Evolutionary conservation across 2,888 invertebrate species (phyloP), one percentile per base, ranked within the genome.

Genomic region (Aelia acuminata): DNA sequence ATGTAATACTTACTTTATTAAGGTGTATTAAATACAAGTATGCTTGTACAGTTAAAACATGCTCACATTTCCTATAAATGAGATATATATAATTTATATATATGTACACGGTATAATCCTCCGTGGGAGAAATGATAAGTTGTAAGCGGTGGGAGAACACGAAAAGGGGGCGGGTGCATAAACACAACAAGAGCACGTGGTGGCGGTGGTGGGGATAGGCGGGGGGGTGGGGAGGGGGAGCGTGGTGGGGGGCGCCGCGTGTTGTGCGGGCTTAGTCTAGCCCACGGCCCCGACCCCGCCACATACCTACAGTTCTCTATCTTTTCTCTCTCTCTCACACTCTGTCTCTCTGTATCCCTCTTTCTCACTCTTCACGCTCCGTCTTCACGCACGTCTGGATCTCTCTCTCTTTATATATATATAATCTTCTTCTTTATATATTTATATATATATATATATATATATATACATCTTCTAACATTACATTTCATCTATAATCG

Each of bases 351-450:
- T 57, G 26, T 85, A 85, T 50, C 89, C 75, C 85, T 48, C 70
- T 88, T 70, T 84, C 39, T 87, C 85, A 88, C 75, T 80, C 87
- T 89, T 43, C 63, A 48, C 49, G 84, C 75, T 86, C 87, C 26
- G 63, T 75, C 88, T 85, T 49, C 87, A 47, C 84, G 63, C 84
- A 31, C 85, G 35, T 89, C 70, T 88, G 63, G 53, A 75, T 50
- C 89, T 89, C 84, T 49, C 7, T 84, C 80, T 88, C 47, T 89
- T n/a, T 89, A 39, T 89, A 50, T 50, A 75, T 50, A 57, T 57
- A 53, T 48, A 53, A 26, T 53, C 39, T 47, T 63, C 87, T 53
- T 80, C n/a, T 80, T n/a, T n/a, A n/a, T n/a, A n/a, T n/a, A n/a
- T n/a, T n/a, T n/a, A n/a, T n/a, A n/a, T n/a, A n/a, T n/a, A n/a